These are phyloP conservation scores for Trididemnum nubilum DNA, from an alignment of 23 tunicate species.

Conservation along the genomic window DNA sequence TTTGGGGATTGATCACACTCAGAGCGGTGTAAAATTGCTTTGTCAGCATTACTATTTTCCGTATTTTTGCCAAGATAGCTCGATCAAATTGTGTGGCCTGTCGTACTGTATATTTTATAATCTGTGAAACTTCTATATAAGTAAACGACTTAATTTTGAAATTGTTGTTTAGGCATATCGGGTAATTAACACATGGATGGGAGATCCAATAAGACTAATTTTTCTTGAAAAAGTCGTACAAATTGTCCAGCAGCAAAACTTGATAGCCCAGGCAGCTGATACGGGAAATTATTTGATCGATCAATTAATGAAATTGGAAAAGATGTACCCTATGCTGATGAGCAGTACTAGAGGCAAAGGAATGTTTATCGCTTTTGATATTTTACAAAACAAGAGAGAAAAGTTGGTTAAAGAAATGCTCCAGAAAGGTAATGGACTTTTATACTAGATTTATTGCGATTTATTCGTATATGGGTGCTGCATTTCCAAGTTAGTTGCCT, in stretches of 20 bases:
- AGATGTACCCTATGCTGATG: slow-evolving; percentile 19
- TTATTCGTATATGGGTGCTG: too few species aligned
- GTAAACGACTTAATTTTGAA: too few species aligned
- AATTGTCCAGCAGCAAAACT: slow-evolving; percentile 29
- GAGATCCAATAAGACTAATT: slow-evolving; percentile 62
- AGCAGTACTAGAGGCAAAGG: slow-evolving; percentile 47
- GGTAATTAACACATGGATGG: slow-evolving; percentile 77
- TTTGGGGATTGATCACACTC: too few species aligned
- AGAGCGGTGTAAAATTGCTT: too few species aligned
- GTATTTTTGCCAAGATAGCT: too few species aligned
- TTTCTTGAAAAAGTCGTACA: slow-evolving; percentile 46
- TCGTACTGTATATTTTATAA: too few species aligned
- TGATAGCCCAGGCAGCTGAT: slow-evolving; percentile 12
- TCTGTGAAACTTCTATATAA: too few species aligned
- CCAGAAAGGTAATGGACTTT: slow-evolving; percentile 34
- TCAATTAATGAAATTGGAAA: slow-evolving; percentile 47
- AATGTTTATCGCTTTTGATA: slow-evolving; percentile 40
- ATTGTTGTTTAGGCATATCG: slow-evolving; percentile 72
- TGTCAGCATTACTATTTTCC: too few species aligned
- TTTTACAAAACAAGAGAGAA: slow-evolving; percentile 38
- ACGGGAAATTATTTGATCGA: slow-evolving; percentile 45
- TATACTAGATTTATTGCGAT: background rate
- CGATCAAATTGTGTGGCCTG: too few species aligned
- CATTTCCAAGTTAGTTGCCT: too few species aligned
- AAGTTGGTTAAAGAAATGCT: slow-evolving; percentile 41